Percentiles rank a stretch among this genome's conserved stretches.
Conservation (phyloP, 2,797 vertebrate genomes). For the Amphiprion clarkii region DNA sequence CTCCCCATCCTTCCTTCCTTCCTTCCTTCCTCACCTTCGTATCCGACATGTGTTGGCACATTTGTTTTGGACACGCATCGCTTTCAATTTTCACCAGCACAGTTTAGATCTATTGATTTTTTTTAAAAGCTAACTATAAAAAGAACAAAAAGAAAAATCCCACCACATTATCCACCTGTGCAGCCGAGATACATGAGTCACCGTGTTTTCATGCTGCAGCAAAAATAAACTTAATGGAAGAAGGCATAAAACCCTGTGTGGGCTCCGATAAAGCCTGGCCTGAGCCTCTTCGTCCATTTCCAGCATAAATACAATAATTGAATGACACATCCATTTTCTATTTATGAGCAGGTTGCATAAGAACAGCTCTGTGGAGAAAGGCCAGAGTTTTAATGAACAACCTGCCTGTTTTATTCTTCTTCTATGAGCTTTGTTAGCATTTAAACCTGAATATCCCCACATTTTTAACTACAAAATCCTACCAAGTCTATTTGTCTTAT, state of each 20-base stretch:
- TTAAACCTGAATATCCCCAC: slow-evolving; percentile 52
- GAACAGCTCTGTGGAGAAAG: slow-evolving; percentile 38
- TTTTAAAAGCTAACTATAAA: slow-evolving; percentile 28
- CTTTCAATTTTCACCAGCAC: slow-evolving; percentile 5
- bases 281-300: slow-evolving; percentile 56
- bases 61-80: not conserved
- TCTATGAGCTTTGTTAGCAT: slow-evolving; percentile 25
- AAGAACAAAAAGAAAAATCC: slow-evolving; percentile 19
- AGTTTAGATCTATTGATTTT: slow-evolving; percentile 37
- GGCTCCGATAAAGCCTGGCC: slow-evolving; percentile 51
- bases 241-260: slow-evolving; percentile 58
- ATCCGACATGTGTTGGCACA: slow-evolving; percentile 15
- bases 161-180: slow-evolving; percentile 48
- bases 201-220: slow-evolving; percentile 43
- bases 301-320: slow-evolving; percentile 72
- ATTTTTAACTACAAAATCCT: slow-evolving; percentile 39
- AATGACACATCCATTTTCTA: slow-evolving; percentile 73
- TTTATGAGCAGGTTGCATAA: slow-evolving; percentile 74
- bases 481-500: no score
- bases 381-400: slow-evolving; percentile 36
- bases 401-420: slow-evolving; percentile 18
- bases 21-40: slow-evolving; percentile 44
- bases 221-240: slow-evolving; percentile 71
- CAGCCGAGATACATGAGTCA: slow-evolving; percentile 66
- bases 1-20: slow-evolving; percentile 45